Evolutionary conservation across 1,140 invertebrate species (phyloP), one percentile per base, ranked within the genome.

Genomic region (Musca vetustissima): DNA sequence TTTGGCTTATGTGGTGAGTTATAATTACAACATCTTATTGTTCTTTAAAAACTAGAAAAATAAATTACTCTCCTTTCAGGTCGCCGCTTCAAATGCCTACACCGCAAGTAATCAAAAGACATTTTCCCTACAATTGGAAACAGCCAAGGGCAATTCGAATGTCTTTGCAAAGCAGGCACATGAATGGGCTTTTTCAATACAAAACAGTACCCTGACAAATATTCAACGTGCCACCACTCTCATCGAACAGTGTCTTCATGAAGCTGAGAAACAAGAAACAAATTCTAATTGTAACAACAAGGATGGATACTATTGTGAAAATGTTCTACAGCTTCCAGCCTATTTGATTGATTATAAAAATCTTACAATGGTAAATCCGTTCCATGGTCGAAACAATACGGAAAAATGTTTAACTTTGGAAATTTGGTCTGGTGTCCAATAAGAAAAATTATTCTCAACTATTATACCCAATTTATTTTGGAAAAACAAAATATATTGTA

Each of bases 1-100:
- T 28, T 17, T 55, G 14, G 36, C 66, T 4, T 17, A 48, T 53
- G 15, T 55, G 49, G 66, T 67, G n/a, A n/a, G 24, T n/a, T n/a
- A n/a, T n/a, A n/a, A n/a, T n/a, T n/a, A n/a, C n/a, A 67, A 32
- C n/a, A n/a, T n/a, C n/a, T 21, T 36, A 13, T 59, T 7, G 3
- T 28, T 28, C 36, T 43, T 43, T 43, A 43, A 11, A 43, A 43
- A 43, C 13, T 43, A 6, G 1, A 13, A 1, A 47, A 14, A 49
- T 25, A 8, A 24, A 50, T 66, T 24, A 8, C 3, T n/a, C 1
- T 61, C 19, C 59, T 64, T 43, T 64, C 4, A 36, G 36, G 11
- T 48, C 0, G n/a, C 28, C 19, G 22, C 47, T 13, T 19, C 47
- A 7, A 52, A 66, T 32, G 25, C 1, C 6, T 17, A 50, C 13